Evolutionary conservation across 64 coral and sea anemone genomes (phyloP).

Genomic region (Astreopora myriophthalma): DNA sequence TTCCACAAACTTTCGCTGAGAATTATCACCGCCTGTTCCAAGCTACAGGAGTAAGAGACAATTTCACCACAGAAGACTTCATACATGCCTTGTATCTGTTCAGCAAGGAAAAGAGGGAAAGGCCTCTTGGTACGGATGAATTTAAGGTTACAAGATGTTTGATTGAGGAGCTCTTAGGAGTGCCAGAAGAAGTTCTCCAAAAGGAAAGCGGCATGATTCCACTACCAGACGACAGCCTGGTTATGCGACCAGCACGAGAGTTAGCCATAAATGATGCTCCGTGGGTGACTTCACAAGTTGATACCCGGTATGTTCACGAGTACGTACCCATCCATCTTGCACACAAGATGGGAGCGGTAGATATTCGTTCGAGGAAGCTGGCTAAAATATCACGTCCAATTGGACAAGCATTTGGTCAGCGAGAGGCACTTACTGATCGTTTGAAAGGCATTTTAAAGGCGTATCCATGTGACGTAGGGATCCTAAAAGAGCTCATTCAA

Average conservation of each 20-base stretch:
- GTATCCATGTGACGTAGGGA: constrained; percentile 38
- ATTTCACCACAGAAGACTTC: constrained; percentile 46
- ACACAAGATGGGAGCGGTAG: constrained; percentile 63
- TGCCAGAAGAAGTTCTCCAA: not conserved
- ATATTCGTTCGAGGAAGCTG: constrained; percentile 63
- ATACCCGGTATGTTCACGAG: constrained; percentile 70
- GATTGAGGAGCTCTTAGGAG: constrained; percentile 18
- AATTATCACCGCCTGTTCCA: constrained; percentile 52
- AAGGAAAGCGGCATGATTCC: constrained; percentile 67
- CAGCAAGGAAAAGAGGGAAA: not conserved
- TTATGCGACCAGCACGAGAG: constrained; percentile 35
- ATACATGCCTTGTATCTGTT: constrained; percentile 58
- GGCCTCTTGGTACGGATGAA: constrained; percentile 10
- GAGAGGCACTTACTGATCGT: not conserved
- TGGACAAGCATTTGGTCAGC: not conserved
- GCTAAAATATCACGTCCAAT: constrained; percentile 50
- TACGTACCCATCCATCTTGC: constrained; percentile 74
- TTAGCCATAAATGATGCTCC: constrained; percentile 84
- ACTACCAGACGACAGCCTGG: constrained; percentile 67
- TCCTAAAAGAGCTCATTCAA: constrained; percentile 86
- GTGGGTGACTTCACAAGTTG: constrained; percentile 35
- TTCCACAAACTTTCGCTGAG: constrained; percentile 32
- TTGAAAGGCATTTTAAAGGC: not conserved
- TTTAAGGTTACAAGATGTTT: constrained; percentile 60
- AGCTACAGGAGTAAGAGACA: constrained; percentile 42